Evolutionary conservation across 2,888 invertebrate species (phyloP), one percentile per base, ranked within the genome.

Genomic region (Melanostoma mellinum): DNA sequence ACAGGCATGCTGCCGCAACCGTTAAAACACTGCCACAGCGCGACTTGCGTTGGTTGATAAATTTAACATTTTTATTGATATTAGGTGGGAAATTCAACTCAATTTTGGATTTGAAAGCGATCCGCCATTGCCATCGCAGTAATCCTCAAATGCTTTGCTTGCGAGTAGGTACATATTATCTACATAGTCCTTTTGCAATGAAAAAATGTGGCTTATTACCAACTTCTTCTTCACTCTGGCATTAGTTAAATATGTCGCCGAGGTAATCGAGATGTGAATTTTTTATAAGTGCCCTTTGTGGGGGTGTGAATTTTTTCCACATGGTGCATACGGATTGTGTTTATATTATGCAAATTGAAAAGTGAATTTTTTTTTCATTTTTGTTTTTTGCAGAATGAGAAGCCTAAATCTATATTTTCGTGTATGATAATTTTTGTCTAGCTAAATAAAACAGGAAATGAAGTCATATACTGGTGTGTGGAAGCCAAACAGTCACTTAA

Each of bases 261-360:
- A 77, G 65, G 81, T 73, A 80, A 80, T 80, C 58, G 75, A 75
- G 75, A 63, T 75, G 72, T 82, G 67, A 77, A 82, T 77, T 77
- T 77, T 76, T 42, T 52, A 74, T 73, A 77, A 77, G 71, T 75
- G 46, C 38, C 63, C 10, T 6, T 30, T 9, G 36, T 55, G 55
- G 53, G 10, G 40, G 42, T 32, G 35, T 50, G 30, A n/a, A 50
- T 44, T 55, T 58, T 36, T 42, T 63, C 38, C 30, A 46, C 52
- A 40, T 36, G 3, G 9, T 33, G 38, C 38, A 46, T 44, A 53
- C 58, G 42, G 3, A 32, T 33, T 35, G 42, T 35, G 71, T 44
- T 72, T 73, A 68, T 73, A 78, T 78, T 82, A 78, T 82, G 82
- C 58, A 82, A 78, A 82, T 82, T 82, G 63, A 78, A 78, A 78